phyloP scores from a whole-genome alignment of 2,113 vertebrate species.

The Rhea americana region DNA sequence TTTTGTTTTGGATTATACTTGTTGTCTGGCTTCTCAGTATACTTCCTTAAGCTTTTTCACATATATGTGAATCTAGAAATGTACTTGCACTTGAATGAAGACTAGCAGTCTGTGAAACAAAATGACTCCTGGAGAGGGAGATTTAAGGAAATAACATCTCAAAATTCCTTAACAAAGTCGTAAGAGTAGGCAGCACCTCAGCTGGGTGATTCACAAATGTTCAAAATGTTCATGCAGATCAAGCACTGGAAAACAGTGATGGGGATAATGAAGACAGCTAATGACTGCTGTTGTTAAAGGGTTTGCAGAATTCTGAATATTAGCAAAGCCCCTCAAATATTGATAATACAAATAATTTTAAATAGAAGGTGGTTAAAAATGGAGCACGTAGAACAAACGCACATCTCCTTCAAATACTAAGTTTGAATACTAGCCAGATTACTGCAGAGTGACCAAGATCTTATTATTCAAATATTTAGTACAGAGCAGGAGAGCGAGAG shows the following conservation, averaged over 20 bases:
- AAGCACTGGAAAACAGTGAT: neutral
- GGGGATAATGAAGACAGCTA: neutral
- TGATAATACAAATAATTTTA: neutral
- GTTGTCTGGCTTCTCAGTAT: neutral
- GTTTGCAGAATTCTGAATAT: neutral
- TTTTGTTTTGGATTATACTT: neutral
- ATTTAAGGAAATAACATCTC: neutral
- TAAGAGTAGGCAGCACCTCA: neutral
- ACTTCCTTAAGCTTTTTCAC: neutral
- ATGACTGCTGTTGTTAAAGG: neutral
- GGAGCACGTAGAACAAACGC: neutral
- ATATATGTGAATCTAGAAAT: neutral
- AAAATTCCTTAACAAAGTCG: neutral
- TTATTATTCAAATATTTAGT: neutral
- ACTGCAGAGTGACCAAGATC: neutral
- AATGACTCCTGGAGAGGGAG: neutral
- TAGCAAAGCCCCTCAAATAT: neutral
- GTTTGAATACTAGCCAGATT: neutral
- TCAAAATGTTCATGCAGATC: neutral
- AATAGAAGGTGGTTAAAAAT: neutral
- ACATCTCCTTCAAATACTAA: neutral
- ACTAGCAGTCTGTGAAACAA: neutral
- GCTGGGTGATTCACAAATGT: neutral
- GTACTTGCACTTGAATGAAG: neutral
- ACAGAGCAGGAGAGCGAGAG: neutral